A percentile compares a stretch with the other conserved stretches of the same genome.
These are phyloP conservation scores for Cinclus cinclus DNA, from an alignment of 2,113 vertebrate species.

Conservation along the genomic window DNA sequence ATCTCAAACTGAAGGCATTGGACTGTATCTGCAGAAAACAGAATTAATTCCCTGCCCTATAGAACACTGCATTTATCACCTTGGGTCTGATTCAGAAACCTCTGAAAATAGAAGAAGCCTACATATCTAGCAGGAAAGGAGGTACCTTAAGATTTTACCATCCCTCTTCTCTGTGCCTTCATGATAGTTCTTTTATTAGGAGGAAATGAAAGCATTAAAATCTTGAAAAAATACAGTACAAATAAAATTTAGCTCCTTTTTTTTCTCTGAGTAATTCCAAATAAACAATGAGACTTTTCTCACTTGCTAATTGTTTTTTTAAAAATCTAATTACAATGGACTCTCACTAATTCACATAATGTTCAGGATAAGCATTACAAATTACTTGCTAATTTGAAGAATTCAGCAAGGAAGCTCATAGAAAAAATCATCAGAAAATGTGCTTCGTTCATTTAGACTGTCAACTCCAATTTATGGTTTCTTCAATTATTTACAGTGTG, in stretches of 20 bases:
- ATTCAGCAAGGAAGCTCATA: background rate
- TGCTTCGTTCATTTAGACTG: constrained; percentile 1
- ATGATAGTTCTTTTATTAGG: background rate
- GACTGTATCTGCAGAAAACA: background rate
- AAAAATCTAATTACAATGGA: background rate
- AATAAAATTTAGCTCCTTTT: background rate
- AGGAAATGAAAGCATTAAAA: background rate
- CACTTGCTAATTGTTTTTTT: constrained; percentile 27
- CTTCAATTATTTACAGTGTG: constrained; percentile 61
- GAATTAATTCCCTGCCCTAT: background rate
- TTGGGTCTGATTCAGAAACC: background rate
- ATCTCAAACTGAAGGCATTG: background rate
- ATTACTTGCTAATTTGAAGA: constrained; percentile 35
- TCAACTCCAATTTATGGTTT: constrained; percentile 24
- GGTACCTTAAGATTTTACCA: background rate
- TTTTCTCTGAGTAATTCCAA: background rate
- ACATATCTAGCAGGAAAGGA: background rate
- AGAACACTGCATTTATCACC: background rate
- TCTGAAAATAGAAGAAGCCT: background rate
- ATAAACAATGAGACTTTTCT: constrained; percentile 30
- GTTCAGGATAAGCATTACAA: constrained; percentile 20
- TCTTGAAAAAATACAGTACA: background rate
- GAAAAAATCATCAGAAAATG: background rate
- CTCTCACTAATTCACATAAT: constrained; percentile 11
- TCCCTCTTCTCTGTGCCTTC: background rate